Base-by-base conservation (phyloP, 2,888 invertebrate species). In the Acanthosepion lycidas region DNA sequence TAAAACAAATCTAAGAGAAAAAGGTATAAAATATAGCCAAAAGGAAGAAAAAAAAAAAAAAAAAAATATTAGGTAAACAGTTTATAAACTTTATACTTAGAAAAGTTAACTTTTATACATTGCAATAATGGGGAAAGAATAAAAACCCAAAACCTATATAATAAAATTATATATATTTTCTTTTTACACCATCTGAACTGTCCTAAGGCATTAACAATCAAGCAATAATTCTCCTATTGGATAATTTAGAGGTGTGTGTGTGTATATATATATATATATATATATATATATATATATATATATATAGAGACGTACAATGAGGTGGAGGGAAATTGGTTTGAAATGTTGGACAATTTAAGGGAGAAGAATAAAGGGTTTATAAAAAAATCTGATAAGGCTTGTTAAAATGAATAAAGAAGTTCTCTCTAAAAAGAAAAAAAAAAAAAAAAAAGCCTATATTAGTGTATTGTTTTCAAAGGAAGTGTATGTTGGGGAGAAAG, bases 161-260 rank as follows among this genome's bases (percentile, higher is more conserved):
- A 64, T 64, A 64, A 64, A 26, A 64, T 26, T 8, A 64, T 26
- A 5, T 28, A 64, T 64, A 26, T 64, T n/a, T 78, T 78, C 15
- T n/a, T 78, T 78, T 78, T n/a, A 78, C 78, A 78, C 33, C 78
- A 33, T 78, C 18, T 33, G n/a, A 78, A 78, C 78, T 78, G 78
- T 78, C 78, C 78, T n/a, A 78, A 78, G 78, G 78, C n/a, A 78
- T 78, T 78, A 78, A 78, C 78, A 33, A 78, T 78, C n/a, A 78
- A 78, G 78, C 78, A 78, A 12, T 78, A 78, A n/a, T 78, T 78
- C n/a, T 28, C 78, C 78, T 78, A 78, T 78, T 78, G 78, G 78
- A 78, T 78, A 78, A 78, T 20, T 59, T 59, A 23, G 26, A 59
- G 42, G 26, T 33, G 15, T 33, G 18, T 78, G 78, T 78, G n/a